Base-by-base conservation (phyloP, 2,888 invertebrate genomes). In the Elysia crispata region DNA sequence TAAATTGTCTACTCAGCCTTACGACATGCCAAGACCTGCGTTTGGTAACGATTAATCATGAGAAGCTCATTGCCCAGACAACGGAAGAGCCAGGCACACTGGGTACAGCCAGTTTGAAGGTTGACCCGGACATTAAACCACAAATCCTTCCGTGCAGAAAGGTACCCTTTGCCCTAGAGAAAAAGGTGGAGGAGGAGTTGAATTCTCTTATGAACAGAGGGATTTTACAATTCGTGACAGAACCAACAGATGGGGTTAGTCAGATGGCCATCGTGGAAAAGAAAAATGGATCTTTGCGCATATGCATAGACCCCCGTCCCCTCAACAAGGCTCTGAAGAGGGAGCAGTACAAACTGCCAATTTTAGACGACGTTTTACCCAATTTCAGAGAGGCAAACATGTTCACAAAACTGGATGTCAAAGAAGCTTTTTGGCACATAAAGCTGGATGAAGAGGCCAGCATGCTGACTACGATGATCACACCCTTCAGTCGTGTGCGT, bases 391-490 rank as follows among this genome's bases (percentile, higher is more conserved):
- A 82, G 49, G 83, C 85, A 13, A 84, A 81, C 33, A 30, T 85
- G 1, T 86, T 86, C 69, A 83, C 83, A 28, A 85, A 86, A 72
- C 79, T 86, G 0, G 82, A 80, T 75, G 23, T 30, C 30, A 49
- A 82, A 85, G 81, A 87, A 31, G 85, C 83, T 30, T 86, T 79
- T 66, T 86, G 84, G 83, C 85, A 85, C 62, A 77, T 85, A 0
- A 57, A 64, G 50, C 73, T 84, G 30, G 82, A 85, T 74, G 67
- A 83, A 62, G 76, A 83, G 49, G 84, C 82, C 0, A 83, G 84
- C 49, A 1, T 66, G 66, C 83, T n/a, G 57, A 78, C 66, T 64
- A 78, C 77, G n/a, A 77, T 86, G 84, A 86, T 86, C 3, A 86
- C 85, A 30, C 85, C 84, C 18, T 87, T 84, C 80, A 84, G 86